A percentile compares a stretch with the other conserved stretches of the same genome.
Evolutionary conservation across 1,140 invertebrate species (phyloP).

Genomic region (Melitaea cinxia): DNA sequence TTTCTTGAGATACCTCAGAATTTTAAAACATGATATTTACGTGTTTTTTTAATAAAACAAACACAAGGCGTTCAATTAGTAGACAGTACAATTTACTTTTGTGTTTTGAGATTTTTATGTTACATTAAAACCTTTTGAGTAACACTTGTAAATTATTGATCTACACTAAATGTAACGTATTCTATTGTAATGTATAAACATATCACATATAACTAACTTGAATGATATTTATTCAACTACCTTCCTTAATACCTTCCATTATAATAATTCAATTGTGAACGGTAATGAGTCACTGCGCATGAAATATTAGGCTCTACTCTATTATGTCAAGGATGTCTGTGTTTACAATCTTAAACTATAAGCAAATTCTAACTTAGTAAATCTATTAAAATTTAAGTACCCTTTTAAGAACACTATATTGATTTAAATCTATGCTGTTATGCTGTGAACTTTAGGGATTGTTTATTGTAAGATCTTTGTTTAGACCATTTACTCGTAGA

Average conservation of each 20-base stretch:
- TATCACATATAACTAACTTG: background rate
- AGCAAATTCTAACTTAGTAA: background rate
- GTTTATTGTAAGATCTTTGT: too few relatives aligned
- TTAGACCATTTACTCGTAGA: too few relatives aligned
- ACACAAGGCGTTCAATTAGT: too few relatives aligned
- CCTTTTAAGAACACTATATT: background rate
- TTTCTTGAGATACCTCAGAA: too few relatives aligned
- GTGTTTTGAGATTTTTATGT: too few relatives aligned
- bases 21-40: too few relatives aligned
- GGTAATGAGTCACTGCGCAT: background rate
- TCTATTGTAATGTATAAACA: background rate
- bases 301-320: background rate
- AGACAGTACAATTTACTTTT: too few relatives aligned
- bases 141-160: too few relatives aligned
- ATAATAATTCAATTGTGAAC: conserved; percentile 1
- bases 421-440: background rate
- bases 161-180: too few relatives aligned
- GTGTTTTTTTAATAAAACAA: too few relatives aligned
- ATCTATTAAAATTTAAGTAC: conserved; percentile 2
- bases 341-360: conserved; percentile 1
- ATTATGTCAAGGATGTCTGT: background rate
- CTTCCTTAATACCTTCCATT: background rate
- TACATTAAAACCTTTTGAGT: too few relatives aligned
- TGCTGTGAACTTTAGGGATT: too few relatives aligned
- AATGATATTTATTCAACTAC: background rate